Evolutionary conservation across 2,113 vertebrate genomes (phyloP).

Genomic region (Eptatretus burgeri): DNA sequence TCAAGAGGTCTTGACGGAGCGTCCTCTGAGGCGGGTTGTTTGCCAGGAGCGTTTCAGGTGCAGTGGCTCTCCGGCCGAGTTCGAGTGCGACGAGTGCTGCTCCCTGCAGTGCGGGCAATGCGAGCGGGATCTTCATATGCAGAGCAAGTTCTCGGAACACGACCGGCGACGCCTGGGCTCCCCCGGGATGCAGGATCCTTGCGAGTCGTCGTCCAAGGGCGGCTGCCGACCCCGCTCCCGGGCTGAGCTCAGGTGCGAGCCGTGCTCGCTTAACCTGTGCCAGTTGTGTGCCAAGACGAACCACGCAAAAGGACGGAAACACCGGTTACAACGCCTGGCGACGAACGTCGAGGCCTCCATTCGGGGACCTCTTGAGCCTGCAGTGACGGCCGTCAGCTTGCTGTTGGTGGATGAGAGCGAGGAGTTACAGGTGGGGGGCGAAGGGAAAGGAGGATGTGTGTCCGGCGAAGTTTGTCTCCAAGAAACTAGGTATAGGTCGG

Average conservation of each 20-base stretch:
- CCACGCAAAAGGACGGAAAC: conserved; percentile 51
- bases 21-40: conserved; percentile 15
- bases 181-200: conserved; percentile 28
- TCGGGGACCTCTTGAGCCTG: conserved; percentile 16
- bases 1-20: no score
- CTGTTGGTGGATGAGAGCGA: conserved; percentile 79
- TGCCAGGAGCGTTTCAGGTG: conserved; percentile 93
- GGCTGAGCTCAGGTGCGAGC: conserved; percentile 47
- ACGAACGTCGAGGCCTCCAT: conserved; percentile 20
- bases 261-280: conserved; percentile 58
- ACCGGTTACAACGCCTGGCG: conserved; percentile 34
- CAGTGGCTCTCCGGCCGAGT: conserved; percentile 53
- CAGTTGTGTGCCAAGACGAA: conserved; percentile 62
- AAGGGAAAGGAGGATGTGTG: no score
- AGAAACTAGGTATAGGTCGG: no score
- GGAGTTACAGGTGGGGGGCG: conserved; percentile 47
- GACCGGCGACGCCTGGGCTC: conserved; percentile 48
- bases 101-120: conserved; percentile 66
- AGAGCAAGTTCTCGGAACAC: conserved; percentile 52
- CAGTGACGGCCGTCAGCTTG: conserved; percentile 63
- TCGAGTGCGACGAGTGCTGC: conserved; percentile 78
- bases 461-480: no score
- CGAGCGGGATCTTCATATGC: conserved; percentile 60
- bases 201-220: conserved; percentile 18
- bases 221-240: conserved; percentile 23